A percentile compares a stretch with the other conserved stretches of the same genome.
These are phyloP conservation scores for Cochlearius cochlearius DNA, from an alignment of 2,113 vertebrate species.

Conservation along the genomic window DNA sequence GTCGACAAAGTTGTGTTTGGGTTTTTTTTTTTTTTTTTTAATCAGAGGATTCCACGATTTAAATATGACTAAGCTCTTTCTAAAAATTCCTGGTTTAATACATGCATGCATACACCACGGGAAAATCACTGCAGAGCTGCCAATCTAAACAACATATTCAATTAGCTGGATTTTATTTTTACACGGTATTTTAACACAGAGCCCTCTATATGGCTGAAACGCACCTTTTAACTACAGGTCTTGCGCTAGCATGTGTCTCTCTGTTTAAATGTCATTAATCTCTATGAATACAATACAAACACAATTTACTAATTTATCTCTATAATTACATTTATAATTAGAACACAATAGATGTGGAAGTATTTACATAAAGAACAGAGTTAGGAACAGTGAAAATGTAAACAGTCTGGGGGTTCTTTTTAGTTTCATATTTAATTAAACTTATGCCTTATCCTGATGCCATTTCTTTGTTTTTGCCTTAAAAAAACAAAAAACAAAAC, in stretches of 20 bases:
- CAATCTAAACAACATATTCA: constrained; percentile 54
- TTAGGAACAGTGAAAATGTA: constrained; percentile 56
- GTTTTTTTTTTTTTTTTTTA: neutral
- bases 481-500: neutral
- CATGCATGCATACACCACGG: neutral
- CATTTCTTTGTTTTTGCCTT: constrained; percentile 44
- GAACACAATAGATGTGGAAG: constrained; percentile 67
- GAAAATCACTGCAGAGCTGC: neutral
- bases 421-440: constrained; percentile 54
- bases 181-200: constrained; percentile 43
- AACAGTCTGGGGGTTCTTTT: neutral
- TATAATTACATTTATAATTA: constrained; percentile 80
- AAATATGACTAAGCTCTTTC: constrained; percentile 5
- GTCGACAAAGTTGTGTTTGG: neutral
- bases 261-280: constrained; percentile 77
- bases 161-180: constrained; percentile 69
- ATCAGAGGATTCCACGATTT: neutral
- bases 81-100: constrained; percentile 22
- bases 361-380: constrained; percentile 75
- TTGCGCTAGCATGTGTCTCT: constrained; percentile 26
- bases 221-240: constrained; percentile 52
- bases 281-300: constrained; percentile 76
- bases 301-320: constrained; percentile 77
- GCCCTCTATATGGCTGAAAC: constrained; percentile 9
- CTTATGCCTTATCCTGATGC: constrained; percentile 43